phyloP scores from a whole-genome alignment of 2,113 vertebrate species.

The Lagenorhynchus albirostris region DNA sequence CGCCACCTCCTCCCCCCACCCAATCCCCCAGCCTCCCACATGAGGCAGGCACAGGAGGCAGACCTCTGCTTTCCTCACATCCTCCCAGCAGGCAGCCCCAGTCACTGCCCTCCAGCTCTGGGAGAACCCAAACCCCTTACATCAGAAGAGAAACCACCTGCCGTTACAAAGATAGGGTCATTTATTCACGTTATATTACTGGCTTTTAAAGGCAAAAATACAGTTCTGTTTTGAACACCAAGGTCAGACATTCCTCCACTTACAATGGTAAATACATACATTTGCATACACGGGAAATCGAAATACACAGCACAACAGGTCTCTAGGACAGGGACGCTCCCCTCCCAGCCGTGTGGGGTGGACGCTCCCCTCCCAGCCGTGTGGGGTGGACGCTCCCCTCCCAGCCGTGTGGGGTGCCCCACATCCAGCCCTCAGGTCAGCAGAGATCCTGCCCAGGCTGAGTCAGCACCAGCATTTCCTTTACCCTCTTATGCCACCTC shows the following conservation, averaged over 20 bases:
- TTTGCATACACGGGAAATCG: constrained; percentile 40
- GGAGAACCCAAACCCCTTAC: neutral
- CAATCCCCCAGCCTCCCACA: neutral
- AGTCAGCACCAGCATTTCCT: neutral
- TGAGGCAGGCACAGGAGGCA: neutral
- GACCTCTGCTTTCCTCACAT: neutral
- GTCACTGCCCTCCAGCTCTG: neutral
- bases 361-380: neutral
- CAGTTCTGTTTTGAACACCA: constrained; percentile 69
- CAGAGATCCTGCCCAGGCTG: neutral
- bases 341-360: neutral
- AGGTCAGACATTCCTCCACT: constrained; percentile 47
- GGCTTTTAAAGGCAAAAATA: constrained; percentile 76
- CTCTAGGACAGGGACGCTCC: neutral
- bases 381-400: neutral
- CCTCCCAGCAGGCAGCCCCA: neutral
- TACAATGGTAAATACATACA: constrained; percentile 56
- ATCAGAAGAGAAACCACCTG: constrained; percentile 42
- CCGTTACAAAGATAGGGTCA: constrained; percentile 64
- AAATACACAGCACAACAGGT: constrained; percentile 61
- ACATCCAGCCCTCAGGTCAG: neutral
- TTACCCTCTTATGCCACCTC: neutral
- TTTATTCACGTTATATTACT: constrained; percentile 71
- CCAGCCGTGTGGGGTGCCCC: neutral
- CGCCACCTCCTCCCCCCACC: no score